A percentile compares a stretch with the other conserved stretches of the same genome.
phyloP scores from a whole-genome alignment of 2,888 invertebrate species.

The Drosophila borborema region DNA sequence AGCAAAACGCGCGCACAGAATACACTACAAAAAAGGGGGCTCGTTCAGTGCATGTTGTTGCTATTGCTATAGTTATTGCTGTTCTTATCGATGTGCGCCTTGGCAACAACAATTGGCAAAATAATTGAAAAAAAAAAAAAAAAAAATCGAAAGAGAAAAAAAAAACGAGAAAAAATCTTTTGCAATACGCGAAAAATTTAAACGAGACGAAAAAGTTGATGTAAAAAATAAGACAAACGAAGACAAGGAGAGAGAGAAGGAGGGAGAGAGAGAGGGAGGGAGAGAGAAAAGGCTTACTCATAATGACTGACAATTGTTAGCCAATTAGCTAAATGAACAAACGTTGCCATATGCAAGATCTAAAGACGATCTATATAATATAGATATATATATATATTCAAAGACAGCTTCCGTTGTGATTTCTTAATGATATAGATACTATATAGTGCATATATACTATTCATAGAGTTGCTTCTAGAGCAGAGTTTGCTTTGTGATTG shows the following conservation, averaged over 20 bases:
- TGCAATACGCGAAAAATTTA: background rate
- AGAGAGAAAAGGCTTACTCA: conserved; percentile 21
- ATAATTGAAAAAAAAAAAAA: conserved; percentile 13
- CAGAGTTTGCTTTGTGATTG: background rate
- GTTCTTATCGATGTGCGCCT: conserved; percentile 19
- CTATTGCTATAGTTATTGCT: background rate
- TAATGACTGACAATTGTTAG: conserved; percentile 56
- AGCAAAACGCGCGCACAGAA: conserved; percentile 48
- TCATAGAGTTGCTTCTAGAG: background rate
- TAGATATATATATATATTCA: conserved; percentile 3
- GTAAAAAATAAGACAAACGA: conserved; percentile 35
- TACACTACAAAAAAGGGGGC: conserved; percentile 52
- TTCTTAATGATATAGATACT: background rate
- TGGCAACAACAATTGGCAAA: conserved; percentile 45
- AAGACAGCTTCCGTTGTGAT: background rate
- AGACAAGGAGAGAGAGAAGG: background rate
- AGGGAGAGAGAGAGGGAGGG: background rate
- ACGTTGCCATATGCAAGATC: background rate
- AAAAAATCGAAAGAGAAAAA: conserved; percentile 16
- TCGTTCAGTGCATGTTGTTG: conserved; percentile 48
- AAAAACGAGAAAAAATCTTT: background rate
- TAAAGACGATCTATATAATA: conserved; percentile 4
- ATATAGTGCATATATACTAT: background rate
- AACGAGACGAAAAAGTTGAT: conserved; percentile 4
- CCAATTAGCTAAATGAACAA: conserved; percentile 42